Conservation (phyloP, 2,113 vertebrate genomes). For the Nothoprocta pentlandii region DNA sequence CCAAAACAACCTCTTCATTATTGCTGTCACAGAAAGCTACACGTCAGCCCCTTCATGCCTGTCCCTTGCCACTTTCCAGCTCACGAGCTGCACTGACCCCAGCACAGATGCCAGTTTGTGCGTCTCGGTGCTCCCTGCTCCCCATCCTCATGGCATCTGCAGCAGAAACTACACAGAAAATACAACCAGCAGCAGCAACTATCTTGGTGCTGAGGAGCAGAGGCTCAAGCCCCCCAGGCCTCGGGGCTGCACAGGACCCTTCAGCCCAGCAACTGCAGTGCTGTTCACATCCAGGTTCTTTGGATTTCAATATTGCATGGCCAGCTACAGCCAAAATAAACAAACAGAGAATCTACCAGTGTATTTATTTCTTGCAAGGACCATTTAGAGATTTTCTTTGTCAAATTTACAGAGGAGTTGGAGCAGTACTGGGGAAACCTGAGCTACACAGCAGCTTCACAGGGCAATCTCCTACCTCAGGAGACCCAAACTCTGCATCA, state of each 20-base stretch:
- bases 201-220: not conserved
- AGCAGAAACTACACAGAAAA: no score
- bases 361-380: not conserved
- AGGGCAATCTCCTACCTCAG: no score
- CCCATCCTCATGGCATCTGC: no score
- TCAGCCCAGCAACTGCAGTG: not conserved
- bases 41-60: not conserved
- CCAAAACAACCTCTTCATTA: not conserved
- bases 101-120: no score
- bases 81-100: not conserved
- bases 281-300: not conserved
- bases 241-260: no score
- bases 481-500: not conserved
- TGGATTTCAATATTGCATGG: no score
- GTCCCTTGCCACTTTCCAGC: not conserved
- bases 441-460: not conserved
- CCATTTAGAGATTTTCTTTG: not conserved
- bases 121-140: no score
- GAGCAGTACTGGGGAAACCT: not conserved
- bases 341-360: not conserved
- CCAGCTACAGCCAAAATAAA: not conserved
- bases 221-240: no score
- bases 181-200: not conserved
- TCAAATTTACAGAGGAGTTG: not conserved
- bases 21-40: not conserved